Evolutionary conservation across 2,113 vertebrate genomes (phyloP).

Genomic region (Triplophysa siluroides): DNA sequence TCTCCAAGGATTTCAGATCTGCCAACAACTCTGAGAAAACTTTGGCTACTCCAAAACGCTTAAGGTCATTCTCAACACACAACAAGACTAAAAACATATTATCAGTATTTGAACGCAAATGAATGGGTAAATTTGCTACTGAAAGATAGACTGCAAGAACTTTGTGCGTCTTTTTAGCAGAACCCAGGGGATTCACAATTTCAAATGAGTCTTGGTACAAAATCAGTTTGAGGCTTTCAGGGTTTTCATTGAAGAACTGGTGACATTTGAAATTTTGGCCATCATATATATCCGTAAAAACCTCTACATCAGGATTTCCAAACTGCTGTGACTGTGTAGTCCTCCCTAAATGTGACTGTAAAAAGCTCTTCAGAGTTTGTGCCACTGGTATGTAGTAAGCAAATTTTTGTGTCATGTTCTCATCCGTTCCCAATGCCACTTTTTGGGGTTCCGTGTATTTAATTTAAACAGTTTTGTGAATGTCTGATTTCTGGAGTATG

Average conservation of each 20-base stretch:
- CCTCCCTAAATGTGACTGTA: slow-evolving; percentile 38
- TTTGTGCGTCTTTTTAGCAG: slow-evolving; percentile 36
- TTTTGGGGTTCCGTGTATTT: slow-evolving; percentile 53
- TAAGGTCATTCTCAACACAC: slow-evolving; percentile 48
- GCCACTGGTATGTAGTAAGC: slow-evolving; percentile 40
- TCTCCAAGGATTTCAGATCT: slow-evolving; percentile 49
- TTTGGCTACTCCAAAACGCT: slow-evolving; percentile 42
- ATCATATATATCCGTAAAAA: slow-evolving; percentile 44
- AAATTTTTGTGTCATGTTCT: slow-evolving; percentile 40
- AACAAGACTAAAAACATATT: slow-evolving; percentile 44
- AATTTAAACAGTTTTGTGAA: slow-evolving; percentile 53
- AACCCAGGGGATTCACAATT: slow-evolving; percentile 29
- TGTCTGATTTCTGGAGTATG: slow-evolving; percentile 46
- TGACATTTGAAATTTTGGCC: slow-evolving; percentile 40
- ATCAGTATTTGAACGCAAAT: slow-evolving; percentile 42
- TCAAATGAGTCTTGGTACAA: slow-evolving; percentile 47
- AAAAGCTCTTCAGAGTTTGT: slow-evolving; percentile 43
- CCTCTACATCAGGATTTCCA: slow-evolving; percentile 35
- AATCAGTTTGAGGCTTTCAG: slow-evolving; percentile 49
- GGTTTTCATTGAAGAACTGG: slow-evolving; percentile 48
- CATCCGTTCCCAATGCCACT: slow-evolving; percentile 49
- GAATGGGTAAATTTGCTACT: slow-evolving; percentile 40
- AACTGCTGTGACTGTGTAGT: slow-evolving; percentile 39
- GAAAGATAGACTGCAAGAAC: slow-evolving; percentile 42
- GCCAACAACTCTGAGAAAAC: slow-evolving; percentile 46